These are phyloP conservation scores for Liparis tanakae DNA, from an alignment of 2,797 vertebrate genomes.

Conservation along the genomic window DNA sequence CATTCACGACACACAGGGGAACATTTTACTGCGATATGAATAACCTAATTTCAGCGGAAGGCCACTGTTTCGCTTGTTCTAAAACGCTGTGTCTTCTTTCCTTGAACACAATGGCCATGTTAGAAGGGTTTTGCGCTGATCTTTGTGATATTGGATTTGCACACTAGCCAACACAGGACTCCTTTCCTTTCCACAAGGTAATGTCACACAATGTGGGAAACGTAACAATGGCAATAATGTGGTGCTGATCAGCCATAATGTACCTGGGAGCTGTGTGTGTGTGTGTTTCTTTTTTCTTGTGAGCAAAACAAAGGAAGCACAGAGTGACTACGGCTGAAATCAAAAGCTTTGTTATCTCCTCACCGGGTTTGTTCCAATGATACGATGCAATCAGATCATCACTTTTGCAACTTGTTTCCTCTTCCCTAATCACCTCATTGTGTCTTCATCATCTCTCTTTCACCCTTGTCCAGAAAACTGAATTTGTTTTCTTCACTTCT, in stretches of 20 bases:
- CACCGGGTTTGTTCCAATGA: constrained; percentile 33
- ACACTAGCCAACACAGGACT: constrained; percentile 31
- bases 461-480: constrained; percentile 1
- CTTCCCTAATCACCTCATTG: constrained; percentile 25
- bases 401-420: constrained; percentile 26
- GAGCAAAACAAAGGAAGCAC: constrained; percentile 37
- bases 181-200: constrained; percentile 38
- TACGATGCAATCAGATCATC: constrained; percentile 46
- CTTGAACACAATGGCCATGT: constrained; percentile 25
- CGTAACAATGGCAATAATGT: constrained; percentile 47
- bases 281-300: constrained; percentile 5
- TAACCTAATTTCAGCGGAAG: background rate
- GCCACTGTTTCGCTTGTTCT: constrained; percentile 6
- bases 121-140: constrained; percentile 28
- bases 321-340: constrained; percentile 54
- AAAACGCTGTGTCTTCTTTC: constrained; percentile 21
- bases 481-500: constrained; percentile 27
- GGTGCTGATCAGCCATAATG: constrained; percentile 47
- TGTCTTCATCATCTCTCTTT: constrained; percentile 6
- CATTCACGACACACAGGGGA: background rate
- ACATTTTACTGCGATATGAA: background rate
- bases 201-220: constrained; percentile 37
- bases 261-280: constrained; percentile 5
- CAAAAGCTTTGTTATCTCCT: constrained; percentile 52
- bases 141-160: constrained; percentile 47